Evolutionary conservation across 2,113 vertebrate species (phyloP).

Genomic region (Thinocorus orbignyianus): DNA sequence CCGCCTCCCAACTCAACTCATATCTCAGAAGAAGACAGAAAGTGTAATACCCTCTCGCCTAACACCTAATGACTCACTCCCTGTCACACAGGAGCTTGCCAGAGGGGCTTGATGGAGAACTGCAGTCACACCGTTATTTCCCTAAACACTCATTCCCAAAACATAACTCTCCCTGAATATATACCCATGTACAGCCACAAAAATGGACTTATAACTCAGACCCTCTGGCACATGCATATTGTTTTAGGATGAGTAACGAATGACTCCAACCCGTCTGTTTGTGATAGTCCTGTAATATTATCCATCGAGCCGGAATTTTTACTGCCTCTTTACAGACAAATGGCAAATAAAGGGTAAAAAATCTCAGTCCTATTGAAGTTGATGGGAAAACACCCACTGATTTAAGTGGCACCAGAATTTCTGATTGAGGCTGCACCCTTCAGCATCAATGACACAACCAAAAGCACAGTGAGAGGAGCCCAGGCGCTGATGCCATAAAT

Average conservation of each 20-base stretch:
- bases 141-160: conserved; percentile 58
- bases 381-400: not conserved
- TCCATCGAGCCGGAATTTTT: not conserved
- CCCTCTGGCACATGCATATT: conserved; percentile 45
- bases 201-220: conserved; percentile 58
- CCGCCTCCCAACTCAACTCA: conserved; percentile 25
- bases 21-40: conserved; percentile 57
- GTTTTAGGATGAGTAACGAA: conserved; percentile 34
- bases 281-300: not conserved
- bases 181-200: conserved; percentile 8
- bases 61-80: conserved; percentile 59
- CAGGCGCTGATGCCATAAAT: not conserved
- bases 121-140: conserved; percentile 16
- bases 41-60: conserved; percentile 39
- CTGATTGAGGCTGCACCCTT: not conserved
- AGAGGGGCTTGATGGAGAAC: conserved; percentile 59
- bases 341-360: conserved; percentile 23
- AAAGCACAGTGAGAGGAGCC: not conserved
- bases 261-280: conserved; percentile 12
- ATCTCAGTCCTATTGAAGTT: not conserved
- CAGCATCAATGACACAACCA: not conserved
- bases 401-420: not conserved
- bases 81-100: conserved; percentile 52
- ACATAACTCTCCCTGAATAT: conserved; percentile 46
- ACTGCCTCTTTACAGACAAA: conserved; percentile 8